A percentile compares a stretch with the other conserved stretches of the same genome.
Evolutionary conservation across 1,140 invertebrate genomes (phyloP).

Genomic region (Leptinotarsa defecta): DNA sequence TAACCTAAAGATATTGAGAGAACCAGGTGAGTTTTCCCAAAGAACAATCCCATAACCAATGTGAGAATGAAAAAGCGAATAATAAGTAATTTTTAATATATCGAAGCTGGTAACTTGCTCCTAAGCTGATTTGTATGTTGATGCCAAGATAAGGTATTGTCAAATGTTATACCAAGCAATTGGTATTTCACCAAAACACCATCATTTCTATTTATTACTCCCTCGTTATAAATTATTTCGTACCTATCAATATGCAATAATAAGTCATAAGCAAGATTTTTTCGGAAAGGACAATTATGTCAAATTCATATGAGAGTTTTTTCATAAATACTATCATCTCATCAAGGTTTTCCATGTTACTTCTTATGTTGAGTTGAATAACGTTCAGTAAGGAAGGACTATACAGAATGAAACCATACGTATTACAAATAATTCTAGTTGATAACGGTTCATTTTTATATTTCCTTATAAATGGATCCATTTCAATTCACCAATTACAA

Average conservation of each 20-base stretch:
- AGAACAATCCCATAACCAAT: too few relatives aligned
- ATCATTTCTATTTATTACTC: neutral
- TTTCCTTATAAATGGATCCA: conserved; percentile 8
- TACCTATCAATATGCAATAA: neutral
- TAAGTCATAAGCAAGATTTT: neutral
- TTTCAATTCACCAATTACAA: neutral
- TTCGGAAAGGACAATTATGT: neutral
- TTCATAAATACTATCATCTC: conserved; percentile 1
- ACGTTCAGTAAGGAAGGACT: too few relatives aligned
- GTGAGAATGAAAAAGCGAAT: too few relatives aligned
- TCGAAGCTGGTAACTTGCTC: too few relatives aligned
- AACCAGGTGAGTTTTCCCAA: too few relatives aligned
- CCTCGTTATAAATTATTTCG: neutral
- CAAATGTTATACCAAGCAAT: too few relatives aligned
- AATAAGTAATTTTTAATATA: too few relatives aligned
- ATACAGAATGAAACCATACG: neutral
- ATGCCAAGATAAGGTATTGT: too few relatives aligned
- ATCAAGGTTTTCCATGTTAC: neutral
- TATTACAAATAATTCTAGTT: neutral
- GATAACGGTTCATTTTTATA: neutral
- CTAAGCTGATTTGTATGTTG: too few relatives aligned
- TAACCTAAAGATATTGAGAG: too few relatives aligned
- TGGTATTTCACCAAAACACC: too few relatives aligned
- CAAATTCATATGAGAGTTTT: neutral
- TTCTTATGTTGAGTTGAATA: neutral